phyloP scores from a whole-genome alignment of 2,888 invertebrate genomes.

The Xanthorhoe designata region DNA sequence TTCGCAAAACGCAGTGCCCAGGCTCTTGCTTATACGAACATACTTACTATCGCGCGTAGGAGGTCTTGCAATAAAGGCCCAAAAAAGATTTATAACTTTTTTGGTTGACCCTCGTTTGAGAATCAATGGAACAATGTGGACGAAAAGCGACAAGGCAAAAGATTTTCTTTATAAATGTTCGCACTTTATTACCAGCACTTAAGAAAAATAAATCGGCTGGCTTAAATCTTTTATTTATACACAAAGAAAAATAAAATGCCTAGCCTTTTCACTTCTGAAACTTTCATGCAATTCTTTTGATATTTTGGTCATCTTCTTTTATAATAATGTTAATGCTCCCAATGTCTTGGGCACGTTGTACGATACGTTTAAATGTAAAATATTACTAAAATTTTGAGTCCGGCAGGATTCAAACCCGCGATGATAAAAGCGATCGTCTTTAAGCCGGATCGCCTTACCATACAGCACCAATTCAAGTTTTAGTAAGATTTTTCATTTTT shows the following conservation, averaged over 20 bases:
- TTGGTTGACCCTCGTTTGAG: slow-evolving; percentile 31
- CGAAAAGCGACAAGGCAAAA: slow-evolving; percentile 24
- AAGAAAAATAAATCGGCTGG: background rate
- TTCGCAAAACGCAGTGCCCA: too few relatives aligned
- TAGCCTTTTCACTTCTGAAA: background rate
- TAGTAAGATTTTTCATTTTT: too few relatives aligned
- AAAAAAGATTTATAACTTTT: slow-evolving; percentile 43
- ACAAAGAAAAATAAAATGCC: background rate
- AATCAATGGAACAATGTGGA: slow-evolving; percentile 31
- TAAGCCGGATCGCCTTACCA: too few relatives aligned
- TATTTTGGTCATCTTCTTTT: background rate
- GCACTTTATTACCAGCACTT: slow-evolving; percentile 12
- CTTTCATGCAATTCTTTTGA: background rate
- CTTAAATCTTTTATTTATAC: slow-evolving; percentile 52
- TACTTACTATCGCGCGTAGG: slow-evolving; percentile 5
- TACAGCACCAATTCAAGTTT: too few relatives aligned
- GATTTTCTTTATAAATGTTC: slow-evolving; percentile 24
- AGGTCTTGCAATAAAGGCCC: slow-evolving; percentile 45
- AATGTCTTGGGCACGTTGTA: too few relatives aligned
- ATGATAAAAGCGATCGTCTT: too few relatives aligned
- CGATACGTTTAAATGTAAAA: too few relatives aligned
- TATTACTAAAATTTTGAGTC: too few relatives aligned
- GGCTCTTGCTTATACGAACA: too few relatives aligned
- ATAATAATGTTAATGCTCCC: background rate
- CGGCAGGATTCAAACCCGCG: too few relatives aligned